Evolutionary conservation across 1,140 invertebrate genomes (phyloP).

Genomic region (Cardiocondyla obscurior): DNA sequence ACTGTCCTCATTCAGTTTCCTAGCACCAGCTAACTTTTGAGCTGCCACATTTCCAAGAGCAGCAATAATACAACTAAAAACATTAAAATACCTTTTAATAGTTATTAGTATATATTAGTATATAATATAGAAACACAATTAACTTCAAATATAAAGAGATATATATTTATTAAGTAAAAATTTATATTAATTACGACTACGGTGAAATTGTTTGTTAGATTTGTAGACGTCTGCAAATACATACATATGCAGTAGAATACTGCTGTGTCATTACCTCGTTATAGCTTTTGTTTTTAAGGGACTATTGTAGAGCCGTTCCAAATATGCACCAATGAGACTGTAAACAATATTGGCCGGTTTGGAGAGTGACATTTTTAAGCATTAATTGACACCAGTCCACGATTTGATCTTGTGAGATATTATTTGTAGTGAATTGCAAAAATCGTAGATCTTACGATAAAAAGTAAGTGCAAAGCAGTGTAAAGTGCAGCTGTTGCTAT

Average conservation of each 20-base stretch:
- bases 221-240: background rate
- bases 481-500: background rate
- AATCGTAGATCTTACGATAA: background rate
- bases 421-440: background rate
- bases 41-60: constrained; percentile 87
- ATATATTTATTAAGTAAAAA: background rate
- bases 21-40: constrained; percentile 86
- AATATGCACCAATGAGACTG: constrained; percentile 87
- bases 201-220: too few relatives aligned
- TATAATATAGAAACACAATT: too few relatives aligned
- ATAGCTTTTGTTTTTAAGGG: constrained; percentile 89
- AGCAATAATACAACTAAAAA: constrained; percentile 84
- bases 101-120: too few relatives aligned
- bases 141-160: constrained; percentile 28
- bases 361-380: constrained; percentile 86
- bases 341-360: constrained; percentile 86
- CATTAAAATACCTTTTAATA: too few relatives aligned
- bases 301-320: constrained; percentile 88
- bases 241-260: background rate
- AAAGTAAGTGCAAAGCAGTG: background rate
- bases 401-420: background rate
- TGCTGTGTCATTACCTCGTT: constrained; percentile 86
- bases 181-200: too few relatives aligned
- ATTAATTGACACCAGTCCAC: background rate
- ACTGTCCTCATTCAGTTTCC: constrained; percentile 86